Evolutionary conservation across 2,113 vertebrate genomes (phyloP).

Genomic region (Galemys pyrenaicus): DNA sequence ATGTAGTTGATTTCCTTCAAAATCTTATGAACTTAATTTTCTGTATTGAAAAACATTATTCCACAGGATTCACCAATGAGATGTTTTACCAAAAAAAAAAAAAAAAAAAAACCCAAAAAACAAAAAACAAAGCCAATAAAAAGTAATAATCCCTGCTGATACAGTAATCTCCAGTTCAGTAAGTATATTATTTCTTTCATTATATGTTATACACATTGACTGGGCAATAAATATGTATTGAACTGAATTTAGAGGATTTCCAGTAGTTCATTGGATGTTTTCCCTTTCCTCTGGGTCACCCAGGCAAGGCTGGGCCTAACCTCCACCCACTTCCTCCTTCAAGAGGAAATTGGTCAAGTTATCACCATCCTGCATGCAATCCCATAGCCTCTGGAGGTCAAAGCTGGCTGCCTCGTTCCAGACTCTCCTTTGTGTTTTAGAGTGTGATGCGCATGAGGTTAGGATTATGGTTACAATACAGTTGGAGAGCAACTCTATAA

Average conservation of each 20-base stretch:
- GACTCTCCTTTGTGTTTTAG: constrained; percentile 38
- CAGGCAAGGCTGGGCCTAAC: background rate
- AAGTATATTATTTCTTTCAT: background rate
- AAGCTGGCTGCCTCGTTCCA: background rate
- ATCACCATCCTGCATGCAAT: constrained; percentile 31
- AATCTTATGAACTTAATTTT: constrained; percentile 21
- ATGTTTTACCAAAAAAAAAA: too few species aligned
- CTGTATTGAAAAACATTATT: background rate
- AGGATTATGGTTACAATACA: constrained; percentile 37
- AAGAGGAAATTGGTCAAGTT: constrained; percentile 66
- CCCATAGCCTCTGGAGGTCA: background rate
- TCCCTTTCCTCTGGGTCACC: background rate
- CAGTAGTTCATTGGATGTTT: constrained; percentile 4
- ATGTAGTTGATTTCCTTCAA: constrained; percentile 20
- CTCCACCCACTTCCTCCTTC: constrained; percentile 44
- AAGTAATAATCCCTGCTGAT: background rate
- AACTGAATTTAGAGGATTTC: background rate
- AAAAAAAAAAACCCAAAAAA: background rate
- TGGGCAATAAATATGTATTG: background rate
- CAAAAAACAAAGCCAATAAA: background rate
- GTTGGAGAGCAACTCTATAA: background rate
- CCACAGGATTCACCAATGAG: background rate
- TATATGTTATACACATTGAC: background rate
- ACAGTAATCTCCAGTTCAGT: background rate
- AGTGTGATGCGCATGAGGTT: background rate